Base-by-base conservation (phyloP, 2,888 invertebrate species). In the Trisateles emortualis region DNA sequence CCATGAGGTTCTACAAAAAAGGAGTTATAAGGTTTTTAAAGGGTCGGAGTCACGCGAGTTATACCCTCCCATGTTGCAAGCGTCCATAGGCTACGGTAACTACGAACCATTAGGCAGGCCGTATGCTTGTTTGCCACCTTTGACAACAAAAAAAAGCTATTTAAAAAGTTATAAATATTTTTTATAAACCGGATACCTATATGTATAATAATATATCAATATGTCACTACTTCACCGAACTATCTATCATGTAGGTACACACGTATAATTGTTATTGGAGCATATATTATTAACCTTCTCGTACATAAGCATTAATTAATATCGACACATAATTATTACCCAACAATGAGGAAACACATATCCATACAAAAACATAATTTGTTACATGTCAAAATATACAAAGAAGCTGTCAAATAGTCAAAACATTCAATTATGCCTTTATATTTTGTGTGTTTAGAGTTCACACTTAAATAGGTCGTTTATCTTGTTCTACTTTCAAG, bases 351-450 rank as follows among this genome's bases (percentile, higher is more conserved):
- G 79, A 78, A 79, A 77, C 54, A 56, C 26, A 11, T 49, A 51
- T 53, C 42, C 59, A 68, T 51, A 46, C 45, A 60, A 59, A 44
- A 35, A 50, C 44, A 55, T 63, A 48, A 78, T 79, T 78, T 70
- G 61, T 79, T 45, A 64, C 54, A 56, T 59, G 81, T 77, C 79
- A 76, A 66, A 68, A 59, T 54, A 56, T 19, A 66, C 63, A 75
- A 73, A 63, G 60, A 58, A 43, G 14, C 68, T 60, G 72, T 71
- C 66, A 66, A 58, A 64, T 52, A 59, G 48, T 65, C 53, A 57
- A 69, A 75, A 74, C 70, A 74, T 76, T 74, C 73, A 76, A 77
- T 74, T 64, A 55, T 46, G 35, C 55, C 47, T 56, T 39, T 42
- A 51, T 55, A 48, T 55, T 48, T 52, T 61, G 38, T 55, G 36